Evolutionary conservation across 2,113 vertebrate species (phyloP).

Genomic region (Talpa occidentalis): DNA sequence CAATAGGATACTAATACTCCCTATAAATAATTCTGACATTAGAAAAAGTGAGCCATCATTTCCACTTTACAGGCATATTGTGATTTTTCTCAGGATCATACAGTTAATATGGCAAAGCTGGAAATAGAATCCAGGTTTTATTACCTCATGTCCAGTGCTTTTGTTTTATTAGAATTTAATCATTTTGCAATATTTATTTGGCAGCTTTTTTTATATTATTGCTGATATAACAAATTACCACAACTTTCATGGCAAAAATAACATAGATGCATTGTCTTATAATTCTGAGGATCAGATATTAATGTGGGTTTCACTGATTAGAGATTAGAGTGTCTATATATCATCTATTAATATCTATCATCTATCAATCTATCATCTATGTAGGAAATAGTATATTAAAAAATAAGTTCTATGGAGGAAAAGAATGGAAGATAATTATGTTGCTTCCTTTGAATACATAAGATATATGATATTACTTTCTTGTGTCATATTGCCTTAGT

Average conservation of each 20-base stretch:
- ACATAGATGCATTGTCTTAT: neutral
- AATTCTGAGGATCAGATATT: neutral
- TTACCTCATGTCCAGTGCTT: neutral
- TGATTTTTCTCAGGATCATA: neutral
- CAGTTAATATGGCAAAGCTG: neutral
- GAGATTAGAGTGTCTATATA: neutral
- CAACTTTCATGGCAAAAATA: neutral
- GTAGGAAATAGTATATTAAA: neutral
- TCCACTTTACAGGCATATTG: neutral
- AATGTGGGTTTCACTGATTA: neutral
- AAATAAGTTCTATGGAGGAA: neutral
- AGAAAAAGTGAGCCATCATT: neutral
- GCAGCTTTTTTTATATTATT: neutral
- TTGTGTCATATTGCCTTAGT: neutral
- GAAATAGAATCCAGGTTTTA: neutral
- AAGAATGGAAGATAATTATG: neutral
- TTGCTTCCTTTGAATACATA: neutral
- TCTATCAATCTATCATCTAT: no score
- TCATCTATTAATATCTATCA: no score
- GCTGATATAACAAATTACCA: neutral
- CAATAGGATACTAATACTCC: neutral
- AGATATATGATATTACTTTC: neutral
- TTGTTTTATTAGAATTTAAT: conserved; percentile 25
- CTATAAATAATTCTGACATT: neutral
- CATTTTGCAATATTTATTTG: neutral